phyloP scores from a whole-genome alignment of 2,888 invertebrate species.

The Leuctra nigra region DNA sequence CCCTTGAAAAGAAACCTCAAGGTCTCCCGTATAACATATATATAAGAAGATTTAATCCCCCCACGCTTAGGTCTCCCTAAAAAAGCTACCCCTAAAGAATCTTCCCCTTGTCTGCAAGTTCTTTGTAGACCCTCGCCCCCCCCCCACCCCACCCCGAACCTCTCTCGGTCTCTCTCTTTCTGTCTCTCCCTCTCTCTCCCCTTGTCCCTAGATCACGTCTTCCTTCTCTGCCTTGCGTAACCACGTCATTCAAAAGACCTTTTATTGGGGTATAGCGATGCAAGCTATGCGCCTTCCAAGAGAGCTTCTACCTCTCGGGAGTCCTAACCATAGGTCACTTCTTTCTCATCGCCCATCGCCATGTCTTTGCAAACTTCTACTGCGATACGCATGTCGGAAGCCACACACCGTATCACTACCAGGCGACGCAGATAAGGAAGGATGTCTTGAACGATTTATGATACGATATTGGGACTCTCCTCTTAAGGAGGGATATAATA shows the following conservation, averaged over 20 bases:
- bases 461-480: too few species aligned
- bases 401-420: too few species aligned
- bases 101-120: constrained; percentile 13
- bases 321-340: too few species aligned
- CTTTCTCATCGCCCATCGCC: too few species aligned
- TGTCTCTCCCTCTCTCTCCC: constrained; percentile 5
- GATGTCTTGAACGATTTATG: too few species aligned
- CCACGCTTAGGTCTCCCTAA: constrained; percentile 19
- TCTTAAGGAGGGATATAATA: too few species aligned
- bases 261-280: constrained; percentile 9
- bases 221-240: not conserved
- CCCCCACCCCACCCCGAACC: constrained; percentile 5
- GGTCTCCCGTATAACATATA: too few species aligned
- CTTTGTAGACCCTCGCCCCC: constrained; percentile 7
- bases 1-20: constrained; percentile 15
- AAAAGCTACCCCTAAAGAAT: constrained; percentile 18
- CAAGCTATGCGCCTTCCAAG: constrained; percentile 13
- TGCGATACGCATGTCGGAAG: too few species aligned
- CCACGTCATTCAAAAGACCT: constrained; percentile 8
- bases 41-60: constrained; percentile 13
- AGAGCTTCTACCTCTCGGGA: too few species aligned
- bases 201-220: not conserved
- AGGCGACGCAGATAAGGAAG: too few species aligned
- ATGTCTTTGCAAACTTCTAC: too few species aligned
- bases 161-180: constrained; percentile 15